Conservation (phyloP, 2,888 invertebrate genomes). For the Idaea aversata region DNA sequence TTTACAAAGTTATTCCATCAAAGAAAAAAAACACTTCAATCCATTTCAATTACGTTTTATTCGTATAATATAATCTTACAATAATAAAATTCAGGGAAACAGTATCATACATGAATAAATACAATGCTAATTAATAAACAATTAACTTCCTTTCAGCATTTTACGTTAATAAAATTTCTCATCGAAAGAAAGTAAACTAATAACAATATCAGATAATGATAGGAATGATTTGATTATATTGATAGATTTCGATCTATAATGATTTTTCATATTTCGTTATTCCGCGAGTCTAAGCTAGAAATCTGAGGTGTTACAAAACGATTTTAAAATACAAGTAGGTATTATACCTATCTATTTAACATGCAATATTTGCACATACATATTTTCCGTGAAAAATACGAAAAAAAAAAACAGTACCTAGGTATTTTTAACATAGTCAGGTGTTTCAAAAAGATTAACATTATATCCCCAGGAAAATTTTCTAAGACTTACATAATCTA, state of each 20-base stretch:
- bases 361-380: background rate
- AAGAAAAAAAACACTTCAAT: background rate
- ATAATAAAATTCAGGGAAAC: constrained; percentile 78
- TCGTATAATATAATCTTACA: constrained; percentile 74
- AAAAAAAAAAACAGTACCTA: too few relatives aligned
- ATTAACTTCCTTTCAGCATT: constrained; percentile 59
- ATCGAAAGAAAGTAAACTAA: constrained; percentile 55
- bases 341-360: background rate
- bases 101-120: constrained; percentile 80
- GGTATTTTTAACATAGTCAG: background rate
- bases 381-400: background rate
- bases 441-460: background rate
- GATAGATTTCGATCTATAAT: constrained; percentile 44
- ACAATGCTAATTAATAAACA: constrained; percentile 75
- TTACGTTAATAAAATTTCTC: constrained; percentile 57
- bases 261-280: constrained; percentile 36
- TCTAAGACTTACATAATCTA: constrained; percentile 48
- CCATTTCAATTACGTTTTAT: constrained; percentile 49
- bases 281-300: background rate
- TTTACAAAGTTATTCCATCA: too few relatives aligned
- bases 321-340: background rate
- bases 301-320: background rate
- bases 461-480: constrained; percentile 36
- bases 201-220: constrained; percentile 60
- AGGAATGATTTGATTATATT: constrained; percentile 74